Conservation (phyloP, 2,113 vertebrate genomes). For the Gadus macrocephalus region DNA sequence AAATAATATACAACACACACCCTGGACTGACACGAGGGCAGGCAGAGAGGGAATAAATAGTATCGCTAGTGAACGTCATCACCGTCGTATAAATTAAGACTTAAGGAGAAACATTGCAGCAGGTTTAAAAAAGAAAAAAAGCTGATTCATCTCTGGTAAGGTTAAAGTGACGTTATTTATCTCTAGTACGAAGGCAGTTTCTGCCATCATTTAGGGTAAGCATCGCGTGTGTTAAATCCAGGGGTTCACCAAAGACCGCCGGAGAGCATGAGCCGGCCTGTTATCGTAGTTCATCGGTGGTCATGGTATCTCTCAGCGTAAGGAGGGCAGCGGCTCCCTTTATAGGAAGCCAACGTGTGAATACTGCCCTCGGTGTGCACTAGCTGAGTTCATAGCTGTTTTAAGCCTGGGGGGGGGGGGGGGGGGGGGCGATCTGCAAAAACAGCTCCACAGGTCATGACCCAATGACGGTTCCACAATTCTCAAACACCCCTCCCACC, state of each 20-base stretch:
- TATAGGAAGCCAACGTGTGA: constrained; percentile 6
- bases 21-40: no score
- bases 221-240: no score
- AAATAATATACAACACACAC: constrained; percentile 39
- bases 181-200: background rate
- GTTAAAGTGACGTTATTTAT: constrained; percentile 57
- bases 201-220: background rate
- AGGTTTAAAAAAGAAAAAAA: constrained; percentile 38
- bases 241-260: no score
- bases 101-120: constrained; percentile 55
- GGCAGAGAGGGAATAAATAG: constrained; percentile 88
- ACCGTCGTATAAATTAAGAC: constrained; percentile 67
- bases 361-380: background rate
- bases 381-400: background rate
- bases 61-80: constrained; percentile 60
- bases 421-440: constrained; percentile 23
- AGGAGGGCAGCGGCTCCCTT: background rate
- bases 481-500: constrained; percentile 20
- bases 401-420: background rate
- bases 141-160: constrained; percentile 35
- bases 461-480: background rate
- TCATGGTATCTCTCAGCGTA: constrained; percentile 55
- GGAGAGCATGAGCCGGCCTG: no score
- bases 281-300: constrained; percentile 9
- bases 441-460: constrained; percentile 30